These are phyloP conservation scores for Malurus elegans DNA, from an alignment of 2,113 vertebrate species.

Conservation along the genomic window DNA sequence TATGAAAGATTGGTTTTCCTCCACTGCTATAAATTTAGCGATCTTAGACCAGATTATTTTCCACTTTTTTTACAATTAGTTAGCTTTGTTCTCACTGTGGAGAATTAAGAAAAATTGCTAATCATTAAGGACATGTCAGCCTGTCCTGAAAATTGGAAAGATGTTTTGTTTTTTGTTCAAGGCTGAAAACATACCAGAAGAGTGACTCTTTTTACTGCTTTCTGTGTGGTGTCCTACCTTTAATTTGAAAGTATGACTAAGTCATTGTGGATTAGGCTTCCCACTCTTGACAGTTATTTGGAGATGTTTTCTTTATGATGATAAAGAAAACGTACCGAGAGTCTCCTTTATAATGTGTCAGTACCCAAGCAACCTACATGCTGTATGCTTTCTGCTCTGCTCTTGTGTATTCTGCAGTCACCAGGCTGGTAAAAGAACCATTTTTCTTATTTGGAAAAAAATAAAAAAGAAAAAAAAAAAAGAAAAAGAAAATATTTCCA, in stretches of 20 bases:
- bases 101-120: constrained; percentile 40
- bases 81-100: constrained; percentile 1
- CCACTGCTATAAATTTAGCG: background rate
- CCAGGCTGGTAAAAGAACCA: background rate
- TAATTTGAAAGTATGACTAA: constrained; percentile 46
- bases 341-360: background rate
- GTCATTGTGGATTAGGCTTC: constrained; percentile 17
- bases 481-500: background rate
- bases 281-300: constrained; percentile 25
- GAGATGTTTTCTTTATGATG: constrained; percentile 10
- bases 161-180: background rate
- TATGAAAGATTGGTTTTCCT: constrained; percentile 4
- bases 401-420: background rate
- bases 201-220: background rate
- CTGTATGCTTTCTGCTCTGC: background rate
- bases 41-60: background rate
- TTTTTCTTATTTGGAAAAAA: background rate
- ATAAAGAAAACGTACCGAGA: constrained; percentile 10
- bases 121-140: constrained; percentile 8
- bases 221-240: background rate
- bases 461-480: no score
- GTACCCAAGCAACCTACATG: constrained; percentile 5
- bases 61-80: background rate
- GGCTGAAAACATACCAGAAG: background rate
- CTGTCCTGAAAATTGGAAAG: background rate